A percentile compares a stretch with the other conserved stretches of the same genome.
Evolutionary conservation across 1,140 invertebrate species (phyloP).

Genomic region (Drosophila santomea): DNA sequence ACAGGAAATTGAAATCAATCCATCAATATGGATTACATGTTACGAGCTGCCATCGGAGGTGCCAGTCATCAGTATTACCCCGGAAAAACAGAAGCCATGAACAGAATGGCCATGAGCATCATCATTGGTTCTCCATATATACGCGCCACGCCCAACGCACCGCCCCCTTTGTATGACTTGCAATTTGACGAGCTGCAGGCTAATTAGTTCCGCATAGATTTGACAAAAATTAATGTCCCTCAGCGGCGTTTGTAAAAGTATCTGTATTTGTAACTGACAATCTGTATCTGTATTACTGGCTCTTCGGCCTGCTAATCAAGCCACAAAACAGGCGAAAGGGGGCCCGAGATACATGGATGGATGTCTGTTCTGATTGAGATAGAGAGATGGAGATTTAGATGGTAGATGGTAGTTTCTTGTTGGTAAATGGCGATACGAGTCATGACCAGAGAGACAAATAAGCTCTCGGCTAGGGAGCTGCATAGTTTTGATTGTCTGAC

Average conservation of each 20-base stretch:
- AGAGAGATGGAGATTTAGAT: constrained; percentile 4
- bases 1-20: constrained; percentile 85
- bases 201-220: constrained; percentile 81
- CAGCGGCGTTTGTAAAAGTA: constrained; percentile 1
- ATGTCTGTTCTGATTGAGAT: constrained; percentile 15
- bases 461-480: constrained; percentile 18
- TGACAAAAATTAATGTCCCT: constrained; percentile 76
- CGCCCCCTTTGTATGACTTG: constrained; percentile 69
- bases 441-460: constrained; percentile 40
- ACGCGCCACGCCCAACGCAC: constrained; percentile 4
- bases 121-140: neutral
- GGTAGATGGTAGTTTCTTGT: neutral
- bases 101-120: constrained; percentile 23
- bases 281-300: constrained; percentile 10
- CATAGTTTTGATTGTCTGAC: constrained; percentile 29
- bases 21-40: constrained; percentile 83
- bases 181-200: constrained; percentile 78
- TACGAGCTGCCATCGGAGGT: constrained; percentile 47
- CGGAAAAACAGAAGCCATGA: neutral
- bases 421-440: neutral
- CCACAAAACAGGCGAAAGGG: constrained; percentile 3
- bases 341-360: constrained; percentile 6
- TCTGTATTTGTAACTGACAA: constrained; percentile 8
- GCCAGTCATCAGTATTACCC: constrained; percentile 65
- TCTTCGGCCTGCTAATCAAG: constrained; percentile 48